Evolutionary conservation across 2,888 invertebrate genomes (phyloP), one percentile per base, ranked within the genome.

Genomic region (Macroteleia sp.): DNA sequence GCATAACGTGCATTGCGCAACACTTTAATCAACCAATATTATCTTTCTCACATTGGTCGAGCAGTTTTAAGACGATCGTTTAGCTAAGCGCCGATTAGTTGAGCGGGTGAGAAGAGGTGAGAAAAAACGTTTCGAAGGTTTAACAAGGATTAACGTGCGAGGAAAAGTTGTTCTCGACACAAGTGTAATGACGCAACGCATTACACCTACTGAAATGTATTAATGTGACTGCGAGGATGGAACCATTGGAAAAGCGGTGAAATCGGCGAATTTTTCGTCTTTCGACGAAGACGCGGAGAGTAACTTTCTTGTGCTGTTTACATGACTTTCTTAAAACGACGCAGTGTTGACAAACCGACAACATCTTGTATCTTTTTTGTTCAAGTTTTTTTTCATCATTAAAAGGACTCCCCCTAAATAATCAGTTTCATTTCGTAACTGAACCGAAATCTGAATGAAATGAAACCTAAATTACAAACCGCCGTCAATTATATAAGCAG

Each of bases 1-100:
- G 25, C n/a, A 12, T 42, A 39, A 28, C 54, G 16, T 25, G 17
- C 12, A 71, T 77, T 71, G 54, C 48, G 71, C 71, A 77, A 77
- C 39, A 46, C 56, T 16, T 77, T 71, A 77, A 71, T 77, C 71
- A 67, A 62, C 71, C 42, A 71, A 77, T 77, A 57, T 66, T 77
- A 71, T 77, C 71, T 67, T 71, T 66, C 71, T 77, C 77, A 54
- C 61, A 77, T 54, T 67, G 59, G 57, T 19, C 44, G 75, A 36
- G 46, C 50, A 28, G 28, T 9, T 41, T 73, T 59, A 66, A 74
- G 73, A 57, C 73, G 66, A 66, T 66, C 74, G 64, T 59, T 59
- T 52, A 42, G 66, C 64, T 34, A 48, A 64, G 64, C 48, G 46
- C 56, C 41, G 73, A 73, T 73, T 64, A 64, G 64, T 50, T 16